These are phyloP conservation scores for Sinosuthora webbiana DNA, from an alignment of 2,113 vertebrate species.

Conservation along the genomic window DNA sequence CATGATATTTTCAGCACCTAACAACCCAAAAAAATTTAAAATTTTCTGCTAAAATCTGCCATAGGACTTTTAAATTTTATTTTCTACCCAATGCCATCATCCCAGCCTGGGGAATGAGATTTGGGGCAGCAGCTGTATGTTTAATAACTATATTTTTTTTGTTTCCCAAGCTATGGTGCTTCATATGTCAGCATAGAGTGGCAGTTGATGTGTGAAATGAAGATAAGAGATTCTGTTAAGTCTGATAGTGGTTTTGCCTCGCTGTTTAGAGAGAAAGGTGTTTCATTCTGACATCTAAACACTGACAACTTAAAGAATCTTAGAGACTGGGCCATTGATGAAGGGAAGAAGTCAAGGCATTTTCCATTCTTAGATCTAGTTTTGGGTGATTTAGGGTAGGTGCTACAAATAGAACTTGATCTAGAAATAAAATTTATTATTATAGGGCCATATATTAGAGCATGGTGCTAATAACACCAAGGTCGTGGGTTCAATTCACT, in stretches of 20 bases:
- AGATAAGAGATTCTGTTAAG: background rate
- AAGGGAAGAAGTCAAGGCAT: background rate
- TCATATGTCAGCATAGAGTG: background rate
- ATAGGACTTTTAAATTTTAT: background rate
- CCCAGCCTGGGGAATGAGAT: background rate
- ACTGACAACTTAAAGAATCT: background rate
- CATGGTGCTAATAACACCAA: rapidly evolving
- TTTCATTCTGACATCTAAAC: background rate
- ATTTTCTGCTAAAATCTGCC: background rate
- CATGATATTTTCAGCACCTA: background rate
- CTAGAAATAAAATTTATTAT: background rate
- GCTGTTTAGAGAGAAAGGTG: background rate
- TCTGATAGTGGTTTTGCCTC: background rate
- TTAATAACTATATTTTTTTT: background rate
- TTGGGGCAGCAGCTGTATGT: background rate
- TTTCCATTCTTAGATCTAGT: background rate
- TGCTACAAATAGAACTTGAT: background rate
- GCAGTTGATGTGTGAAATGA: background rate
- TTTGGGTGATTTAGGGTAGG: background rate
- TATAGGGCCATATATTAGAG: background rate
- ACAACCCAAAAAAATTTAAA: background rate
- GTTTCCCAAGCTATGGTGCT: background rate
- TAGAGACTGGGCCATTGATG: background rate
- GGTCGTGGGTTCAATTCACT: background rate
- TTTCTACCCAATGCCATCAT: background rate